Conservation (phyloP, 2,888 invertebrate genomes). For the Nowickia ferox region DNA sequence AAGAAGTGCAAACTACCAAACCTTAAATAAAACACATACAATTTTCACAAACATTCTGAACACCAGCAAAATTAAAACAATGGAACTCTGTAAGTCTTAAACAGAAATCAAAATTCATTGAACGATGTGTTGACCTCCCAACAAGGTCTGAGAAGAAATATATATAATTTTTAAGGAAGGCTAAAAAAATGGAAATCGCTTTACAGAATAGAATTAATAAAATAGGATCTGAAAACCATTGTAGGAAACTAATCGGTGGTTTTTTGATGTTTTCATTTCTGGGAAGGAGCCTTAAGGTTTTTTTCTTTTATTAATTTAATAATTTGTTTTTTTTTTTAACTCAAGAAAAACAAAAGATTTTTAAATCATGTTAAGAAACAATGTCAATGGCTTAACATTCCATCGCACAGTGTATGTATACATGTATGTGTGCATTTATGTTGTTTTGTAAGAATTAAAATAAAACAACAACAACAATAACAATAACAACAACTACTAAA, state of each 20-base stretch:
- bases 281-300: slow-evolving; percentile 38
- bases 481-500: slow-evolving; percentile 55
- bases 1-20: slow-evolving; percentile 62
- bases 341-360: slow-evolving; percentile 35
- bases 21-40: slow-evolving; percentile 43
- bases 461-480: slow-evolving; percentile 20
- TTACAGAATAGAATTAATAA: background rate
- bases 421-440: slow-evolving; percentile 1
- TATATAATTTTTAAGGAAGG: background rate
- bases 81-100: background rate
- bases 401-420: slow-evolving; percentile 47
- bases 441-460: slow-evolving; percentile 43
- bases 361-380: slow-evolving; percentile 69
- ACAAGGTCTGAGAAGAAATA: slow-evolving; percentile 45
- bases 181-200: slow-evolving; percentile 23
- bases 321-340: slow-evolving; percentile 33
- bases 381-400: slow-evolving; percentile 73
- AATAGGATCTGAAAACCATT: slow-evolving; percentile 45
- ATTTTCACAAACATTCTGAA: slow-evolving; percentile 38
- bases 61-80: background rate
- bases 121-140: slow-evolving; percentile 58
- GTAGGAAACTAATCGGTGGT: slow-evolving; percentile 16
- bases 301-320: slow-evolving; percentile 16
- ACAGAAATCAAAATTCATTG: slow-evolving; percentile 56
- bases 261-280: slow-evolving; percentile 56